These are phyloP conservation scores for Nymphalis urticae DNA, from an alignment of 2,888 invertebrate genomes.

Conservation along the genomic window DNA sequence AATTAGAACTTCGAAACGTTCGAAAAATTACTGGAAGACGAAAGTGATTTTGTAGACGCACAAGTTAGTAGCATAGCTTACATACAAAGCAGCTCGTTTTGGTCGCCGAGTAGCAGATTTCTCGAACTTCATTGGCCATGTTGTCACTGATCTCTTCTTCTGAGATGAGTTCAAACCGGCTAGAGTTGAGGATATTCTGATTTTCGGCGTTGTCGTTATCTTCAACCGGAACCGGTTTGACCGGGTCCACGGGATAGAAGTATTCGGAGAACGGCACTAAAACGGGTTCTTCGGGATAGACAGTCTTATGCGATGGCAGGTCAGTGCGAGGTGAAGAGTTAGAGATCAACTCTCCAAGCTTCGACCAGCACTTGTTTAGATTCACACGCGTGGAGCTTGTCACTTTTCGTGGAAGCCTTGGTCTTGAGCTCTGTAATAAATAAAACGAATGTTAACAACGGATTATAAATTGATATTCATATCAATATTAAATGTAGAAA, in stretches of 20 bases:
- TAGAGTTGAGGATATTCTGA: conserved; percentile 69
- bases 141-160: conserved; percentile 80
- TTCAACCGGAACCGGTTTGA: conserved; percentile 68
- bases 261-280: conserved; percentile 68
- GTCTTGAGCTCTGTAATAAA: conserved; percentile 79
- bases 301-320: conserved; percentile 77
- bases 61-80: conserved; percentile 68
- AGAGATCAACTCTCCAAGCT: conserved; percentile 81
- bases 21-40: conserved; percentile 45
- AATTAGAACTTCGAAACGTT: conserved; percentile 47
- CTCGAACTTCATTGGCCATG: conserved; percentile 81
- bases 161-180: conserved; percentile 67
- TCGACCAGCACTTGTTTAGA: conserved; percentile 84
- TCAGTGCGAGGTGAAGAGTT: conserved; percentile 69
- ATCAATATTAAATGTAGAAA: not conserved
- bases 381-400: conserved; percentile 82
- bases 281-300: conserved; percentile 69
- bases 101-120: conserved; percentile 75
- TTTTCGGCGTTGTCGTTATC: conserved; percentile 74
- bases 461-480: not conserved
- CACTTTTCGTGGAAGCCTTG: conserved; percentile 81
- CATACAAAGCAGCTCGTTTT: conserved; percentile 71
- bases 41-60: conserved; percentile 40
- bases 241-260: conserved; percentile 70
- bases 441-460: conserved; percentile 41